Conservation (phyloP, 2,113 vertebrate genomes). For the Zosterops hypoxanthus region DNA sequence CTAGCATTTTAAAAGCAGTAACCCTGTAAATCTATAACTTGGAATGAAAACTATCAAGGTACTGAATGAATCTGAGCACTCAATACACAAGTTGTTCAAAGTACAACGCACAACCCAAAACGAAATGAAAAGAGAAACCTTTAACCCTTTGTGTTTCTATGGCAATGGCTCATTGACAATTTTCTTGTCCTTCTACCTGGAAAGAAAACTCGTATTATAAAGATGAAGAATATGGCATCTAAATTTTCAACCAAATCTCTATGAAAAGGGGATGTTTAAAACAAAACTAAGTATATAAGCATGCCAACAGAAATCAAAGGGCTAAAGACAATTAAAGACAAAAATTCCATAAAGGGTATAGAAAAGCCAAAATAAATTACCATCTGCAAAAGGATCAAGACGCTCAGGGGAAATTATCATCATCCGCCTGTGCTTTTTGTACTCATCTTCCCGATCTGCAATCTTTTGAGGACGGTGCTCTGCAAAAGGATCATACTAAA, state of each 20-base stretch:
- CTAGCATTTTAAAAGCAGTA: conserved; percentile 75
- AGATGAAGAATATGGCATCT: conserved; percentile 82
- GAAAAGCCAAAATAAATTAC: conserved; percentile 86
- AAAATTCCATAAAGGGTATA: conserved; percentile 66
- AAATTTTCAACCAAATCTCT: conserved; percentile 82
- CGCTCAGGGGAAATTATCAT: conserved; percentile 99
- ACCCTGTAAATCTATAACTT: conserved; percentile 66
- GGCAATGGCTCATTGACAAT: conserved; percentile 83
- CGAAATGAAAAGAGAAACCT: conserved; percentile 85
- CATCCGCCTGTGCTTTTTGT: conserved; percentile 93
- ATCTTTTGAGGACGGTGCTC: conserved; percentile 96
- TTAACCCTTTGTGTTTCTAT: conserved; percentile 88
- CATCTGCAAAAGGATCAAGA: conserved; percentile 98
- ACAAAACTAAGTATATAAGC: conserved; percentile 79
- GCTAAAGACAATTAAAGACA: conserved; percentile 79
- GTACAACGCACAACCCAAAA: conserved; percentile 81
- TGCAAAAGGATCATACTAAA: conserved; percentile 96
- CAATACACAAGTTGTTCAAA: conserved; percentile 76
- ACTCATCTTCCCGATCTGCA: conserved; percentile 95
- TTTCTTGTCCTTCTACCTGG: conserved; percentile 87
- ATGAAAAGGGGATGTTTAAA: conserved; percentile 74
- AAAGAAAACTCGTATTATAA: conserved; percentile 86
- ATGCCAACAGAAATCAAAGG: conserved; percentile 84
- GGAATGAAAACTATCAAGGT: conserved; percentile 75
- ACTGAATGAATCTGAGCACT: conserved; percentile 75